These are phyloP conservation scores for Cheracebus regulus DNA, from an alignment of 2,797 vertebrate genomes.

Conservation along the genomic window DNA sequence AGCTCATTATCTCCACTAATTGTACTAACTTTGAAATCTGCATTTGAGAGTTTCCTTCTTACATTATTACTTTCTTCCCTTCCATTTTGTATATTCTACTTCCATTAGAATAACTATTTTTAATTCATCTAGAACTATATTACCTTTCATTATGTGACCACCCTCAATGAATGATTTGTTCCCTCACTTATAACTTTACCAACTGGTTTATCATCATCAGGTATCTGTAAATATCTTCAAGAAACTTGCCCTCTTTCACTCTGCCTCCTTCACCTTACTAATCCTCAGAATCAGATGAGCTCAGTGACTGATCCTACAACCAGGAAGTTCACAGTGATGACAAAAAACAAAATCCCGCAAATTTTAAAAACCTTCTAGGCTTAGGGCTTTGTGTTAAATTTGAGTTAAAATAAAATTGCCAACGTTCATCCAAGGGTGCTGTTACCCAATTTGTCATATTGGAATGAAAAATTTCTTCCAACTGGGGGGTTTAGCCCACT, in stretches of 20 bases:
- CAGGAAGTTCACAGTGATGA: background rate
- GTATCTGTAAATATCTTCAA: background rate
- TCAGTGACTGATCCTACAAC: background rate
- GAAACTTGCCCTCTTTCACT: background rate
- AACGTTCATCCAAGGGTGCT: background rate
- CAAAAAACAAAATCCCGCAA: background rate
- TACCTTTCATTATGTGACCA: background rate
- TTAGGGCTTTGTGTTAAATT: background rate
- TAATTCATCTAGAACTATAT: background rate
- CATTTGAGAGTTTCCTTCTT: background rate
- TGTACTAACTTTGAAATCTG: background rate
- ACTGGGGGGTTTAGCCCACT: background rate
- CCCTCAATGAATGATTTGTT: background rate
- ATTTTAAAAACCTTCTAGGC: background rate
- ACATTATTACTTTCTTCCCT: background rate
- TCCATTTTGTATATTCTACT: background rate
- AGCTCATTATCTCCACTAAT: background rate
- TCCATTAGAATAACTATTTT: background rate
- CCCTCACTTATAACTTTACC: background rate
- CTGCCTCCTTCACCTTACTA: background rate
- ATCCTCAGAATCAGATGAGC: background rate
- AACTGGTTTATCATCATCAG: background rate
- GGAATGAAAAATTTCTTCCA: background rate
- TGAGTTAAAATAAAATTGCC: background rate
- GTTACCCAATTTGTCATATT: background rate